Evolutionary conservation across 1,140 invertebrate genomes (phyloP).

Genomic region (Matsumurasca onukii): DNA sequence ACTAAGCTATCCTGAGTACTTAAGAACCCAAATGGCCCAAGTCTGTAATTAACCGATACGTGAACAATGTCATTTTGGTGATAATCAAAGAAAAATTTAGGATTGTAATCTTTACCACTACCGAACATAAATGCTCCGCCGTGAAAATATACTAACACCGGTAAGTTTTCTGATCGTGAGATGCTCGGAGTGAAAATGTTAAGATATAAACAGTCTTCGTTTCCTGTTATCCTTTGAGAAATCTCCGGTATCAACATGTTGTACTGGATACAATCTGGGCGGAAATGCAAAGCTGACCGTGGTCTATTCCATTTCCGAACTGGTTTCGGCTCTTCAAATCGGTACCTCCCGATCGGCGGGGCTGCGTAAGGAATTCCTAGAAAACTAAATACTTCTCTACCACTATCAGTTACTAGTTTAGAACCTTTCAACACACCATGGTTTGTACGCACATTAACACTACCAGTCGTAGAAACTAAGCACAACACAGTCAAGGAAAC

Average conservation of each 20-base stretch:
- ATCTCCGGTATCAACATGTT: neutral
- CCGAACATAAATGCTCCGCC: neutral
- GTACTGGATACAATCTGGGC: neutral
- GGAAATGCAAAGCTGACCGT: neutral
- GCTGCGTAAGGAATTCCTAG: neutral
- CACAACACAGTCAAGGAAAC: no score
- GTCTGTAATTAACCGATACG: constrained; percentile 52
- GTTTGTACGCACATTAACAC: no score
- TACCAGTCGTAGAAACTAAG: no score
- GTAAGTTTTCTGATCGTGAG: no score
- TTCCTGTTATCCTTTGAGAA: constrained; percentile 17
- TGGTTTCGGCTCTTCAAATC: neutral
- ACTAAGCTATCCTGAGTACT: constrained; percentile 39
- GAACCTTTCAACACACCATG: no score
- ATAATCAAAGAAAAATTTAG: neutral
- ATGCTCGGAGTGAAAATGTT: constrained; percentile 58
- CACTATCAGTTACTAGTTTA: no score
- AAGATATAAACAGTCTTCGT: constrained; percentile 63
- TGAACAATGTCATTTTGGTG: constrained; percentile 49
- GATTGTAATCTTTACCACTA: neutral
- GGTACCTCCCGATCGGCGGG: neutral
- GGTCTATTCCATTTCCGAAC: neutral
- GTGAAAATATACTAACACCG: constrained; percentile 1
- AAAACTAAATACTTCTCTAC: no score
- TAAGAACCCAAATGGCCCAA: constrained; percentile 45